phyloP scores from a whole-genome alignment of 2,797 vertebrate species.

The Molossus molossus region DNA sequence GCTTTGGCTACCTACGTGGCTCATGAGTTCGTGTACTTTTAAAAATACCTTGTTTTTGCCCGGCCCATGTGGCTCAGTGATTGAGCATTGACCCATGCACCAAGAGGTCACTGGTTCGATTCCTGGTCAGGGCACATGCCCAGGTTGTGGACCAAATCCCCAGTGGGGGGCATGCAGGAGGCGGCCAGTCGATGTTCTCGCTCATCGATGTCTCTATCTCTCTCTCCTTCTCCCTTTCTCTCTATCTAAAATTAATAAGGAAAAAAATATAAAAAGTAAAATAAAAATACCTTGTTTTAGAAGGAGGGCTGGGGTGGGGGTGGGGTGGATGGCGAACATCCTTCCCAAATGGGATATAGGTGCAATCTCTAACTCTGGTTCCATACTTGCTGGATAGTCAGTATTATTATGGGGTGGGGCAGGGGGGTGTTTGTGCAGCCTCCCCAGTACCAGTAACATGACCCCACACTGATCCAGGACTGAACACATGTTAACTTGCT shows the following conservation, averaged over 20 bases:
- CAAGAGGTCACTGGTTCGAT: too few relatives aligned
- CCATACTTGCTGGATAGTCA: not conserved
- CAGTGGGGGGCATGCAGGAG: too few relatives aligned
- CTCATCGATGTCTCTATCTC: too few relatives aligned
- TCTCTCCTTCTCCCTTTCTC: too few relatives aligned
- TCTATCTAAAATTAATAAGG: too few relatives aligned
- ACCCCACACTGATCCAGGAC: slow-evolving; percentile 16
- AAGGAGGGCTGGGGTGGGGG: not conserved
- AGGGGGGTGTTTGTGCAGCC: not conserved
- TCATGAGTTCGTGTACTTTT: slow-evolving; percentile 22
- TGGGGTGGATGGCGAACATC: not conserved
- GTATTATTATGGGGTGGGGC: not conserved
- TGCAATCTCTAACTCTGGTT: not conserved
- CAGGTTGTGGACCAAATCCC: too few relatives aligned
- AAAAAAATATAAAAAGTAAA: too few relatives aligned
- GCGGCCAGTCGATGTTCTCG: too few relatives aligned
- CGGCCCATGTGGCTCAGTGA: too few relatives aligned
- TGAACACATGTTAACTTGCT: slow-evolving; percentile 76
- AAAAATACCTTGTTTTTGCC: not conserved
- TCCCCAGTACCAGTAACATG: slow-evolving; percentile 36
- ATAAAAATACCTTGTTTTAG: not conserved
- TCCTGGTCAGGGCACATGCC: too few relatives aligned
- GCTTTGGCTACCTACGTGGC: not conserved
- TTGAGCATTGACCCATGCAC: too few relatives aligned
- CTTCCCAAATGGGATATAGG: not conserved